Evolutionary conservation across 2,888 invertebrate species (phyloP).

Genomic region (Octonoba sinensis): DNA sequence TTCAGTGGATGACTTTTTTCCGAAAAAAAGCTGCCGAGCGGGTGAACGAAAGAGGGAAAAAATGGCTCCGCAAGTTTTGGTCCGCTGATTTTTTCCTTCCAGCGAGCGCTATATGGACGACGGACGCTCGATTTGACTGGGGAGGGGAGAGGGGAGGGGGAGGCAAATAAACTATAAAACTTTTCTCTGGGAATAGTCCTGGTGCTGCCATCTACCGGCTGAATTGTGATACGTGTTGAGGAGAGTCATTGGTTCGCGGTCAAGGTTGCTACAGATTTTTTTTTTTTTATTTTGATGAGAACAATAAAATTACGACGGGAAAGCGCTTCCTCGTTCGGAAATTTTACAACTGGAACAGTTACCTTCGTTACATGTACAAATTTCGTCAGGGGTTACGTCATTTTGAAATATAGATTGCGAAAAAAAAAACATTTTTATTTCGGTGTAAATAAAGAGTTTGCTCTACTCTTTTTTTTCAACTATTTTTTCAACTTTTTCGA

Average conservation of each 20-base stretch:
- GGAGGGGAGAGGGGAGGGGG: conserved; percentile 10
- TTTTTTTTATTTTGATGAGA: too few relatives aligned
- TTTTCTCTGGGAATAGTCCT: conserved; percentile 14
- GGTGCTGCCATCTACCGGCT: conserved; percentile 54
- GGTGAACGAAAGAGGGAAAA: conserved; percentile 33
- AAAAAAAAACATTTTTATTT: too few relatives aligned
- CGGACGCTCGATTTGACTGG: not conserved
- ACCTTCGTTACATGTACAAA: too few relatives aligned
- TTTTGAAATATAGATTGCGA: too few relatives aligned
- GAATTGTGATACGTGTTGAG: not conserved
- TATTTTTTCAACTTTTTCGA: too few relatives aligned
- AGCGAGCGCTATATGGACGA: not conserved
- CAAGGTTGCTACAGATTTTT: not conserved
- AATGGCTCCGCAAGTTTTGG: conserved; percentile 38
- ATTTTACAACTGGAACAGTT: too few relatives aligned
- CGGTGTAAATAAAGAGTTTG: too few relatives aligned
- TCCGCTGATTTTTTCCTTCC: conserved; percentile 41
- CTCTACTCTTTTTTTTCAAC: too few relatives aligned
- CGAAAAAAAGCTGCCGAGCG: conserved; percentile 45
- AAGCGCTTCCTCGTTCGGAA: too few relatives aligned
- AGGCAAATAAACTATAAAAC: conserved; percentile 4
- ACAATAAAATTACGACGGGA: too few relatives aligned
- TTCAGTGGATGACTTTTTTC: not conserved
- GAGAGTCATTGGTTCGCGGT: too few relatives aligned
- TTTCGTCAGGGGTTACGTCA: too few relatives aligned